Evolutionary conservation across 2,888 invertebrate genomes (phyloP).

Genomic region (Drosophila mayaguana): DNA sequence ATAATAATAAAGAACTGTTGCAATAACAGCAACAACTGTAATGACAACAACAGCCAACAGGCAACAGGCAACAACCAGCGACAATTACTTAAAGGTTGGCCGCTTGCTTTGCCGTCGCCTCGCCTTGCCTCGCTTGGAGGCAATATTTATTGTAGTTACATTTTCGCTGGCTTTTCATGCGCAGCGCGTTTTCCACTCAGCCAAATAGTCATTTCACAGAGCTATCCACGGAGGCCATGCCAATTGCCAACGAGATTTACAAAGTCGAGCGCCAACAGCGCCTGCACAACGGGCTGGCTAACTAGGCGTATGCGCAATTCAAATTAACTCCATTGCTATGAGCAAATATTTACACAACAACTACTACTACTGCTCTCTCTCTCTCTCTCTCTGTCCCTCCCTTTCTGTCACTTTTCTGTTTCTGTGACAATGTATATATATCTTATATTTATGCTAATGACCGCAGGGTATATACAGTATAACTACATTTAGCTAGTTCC

Average conservation of each 20-base stretch:
- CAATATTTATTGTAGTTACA: constrained; percentile 26
- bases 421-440: neutral
- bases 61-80: constrained; percentile 6
- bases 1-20: neutral
- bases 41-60: constrained; percentile 17
- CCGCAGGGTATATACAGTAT: neutral
- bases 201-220: constrained; percentile 32
- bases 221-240: neutral
- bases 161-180: constrained; percentile 27
- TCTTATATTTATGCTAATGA: neutral
- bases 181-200: constrained; percentile 27
- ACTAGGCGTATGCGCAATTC: constrained; percentile 44
- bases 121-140: neutral
- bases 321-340: constrained; percentile 31
- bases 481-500: neutral
- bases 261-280: constrained; percentile 6
- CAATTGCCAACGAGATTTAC: constrained; percentile 9
- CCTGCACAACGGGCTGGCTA: constrained; percentile 16
- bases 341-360: constrained; percentile 25
- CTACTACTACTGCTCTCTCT: neutral
- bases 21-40: constrained; percentile 3
- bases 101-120: neutral
- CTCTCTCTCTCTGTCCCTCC: neutral
- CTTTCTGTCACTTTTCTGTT: no score
- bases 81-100: constrained; percentile 21